Evolutionary conservation across 2,888 invertebrate genomes (phyloP).

Genomic region (Ennomos quercinarius): DNA sequence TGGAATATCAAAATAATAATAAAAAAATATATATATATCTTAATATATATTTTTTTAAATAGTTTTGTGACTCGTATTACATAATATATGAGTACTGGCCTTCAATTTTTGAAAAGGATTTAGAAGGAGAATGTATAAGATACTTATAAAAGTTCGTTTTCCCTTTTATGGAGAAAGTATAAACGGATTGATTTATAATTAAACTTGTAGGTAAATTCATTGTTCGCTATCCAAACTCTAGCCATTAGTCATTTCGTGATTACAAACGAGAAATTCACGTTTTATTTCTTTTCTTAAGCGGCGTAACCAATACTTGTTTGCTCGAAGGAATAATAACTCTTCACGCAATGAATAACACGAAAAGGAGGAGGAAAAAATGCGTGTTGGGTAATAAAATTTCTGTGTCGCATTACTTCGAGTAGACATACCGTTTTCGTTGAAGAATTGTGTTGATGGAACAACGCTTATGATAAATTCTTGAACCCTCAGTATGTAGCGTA

Average conservation of each 20-base stretch:
- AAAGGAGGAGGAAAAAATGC: slow-evolving; percentile 46
- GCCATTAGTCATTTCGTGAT: not conserved
- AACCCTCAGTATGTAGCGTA: not conserved
- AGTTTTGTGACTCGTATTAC: no score
- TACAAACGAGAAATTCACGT: slow-evolving; percentile 8
- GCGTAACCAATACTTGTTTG: slow-evolving; percentile 44
- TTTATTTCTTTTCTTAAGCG: slow-evolving; percentile 11
- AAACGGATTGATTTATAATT: no score
- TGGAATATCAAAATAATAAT: no score
- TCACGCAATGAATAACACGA: slow-evolving; percentile 52
- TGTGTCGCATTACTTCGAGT: slow-evolving; percentile 47
- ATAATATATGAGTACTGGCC: no score
- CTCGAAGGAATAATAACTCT: slow-evolving; percentile 56
- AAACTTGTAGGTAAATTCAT: no score
- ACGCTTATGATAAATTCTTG: slow-evolving; percentile 24
- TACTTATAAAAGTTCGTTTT: no score
- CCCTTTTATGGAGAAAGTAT: no score
- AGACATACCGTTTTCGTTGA: slow-evolving; percentile 51
- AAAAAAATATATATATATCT: no score
- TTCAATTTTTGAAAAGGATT: no score
- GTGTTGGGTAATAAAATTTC: slow-evolving; percentile 56
- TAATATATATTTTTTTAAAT: no score
- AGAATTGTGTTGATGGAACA: slow-evolving; percentile 58
- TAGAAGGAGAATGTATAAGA: no score
- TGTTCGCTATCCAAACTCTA: not conserved